These are phyloP conservation scores for Drosophila mimica DNA, from an alignment of 2,888 invertebrate species.

Conservation along the genomic window DNA sequence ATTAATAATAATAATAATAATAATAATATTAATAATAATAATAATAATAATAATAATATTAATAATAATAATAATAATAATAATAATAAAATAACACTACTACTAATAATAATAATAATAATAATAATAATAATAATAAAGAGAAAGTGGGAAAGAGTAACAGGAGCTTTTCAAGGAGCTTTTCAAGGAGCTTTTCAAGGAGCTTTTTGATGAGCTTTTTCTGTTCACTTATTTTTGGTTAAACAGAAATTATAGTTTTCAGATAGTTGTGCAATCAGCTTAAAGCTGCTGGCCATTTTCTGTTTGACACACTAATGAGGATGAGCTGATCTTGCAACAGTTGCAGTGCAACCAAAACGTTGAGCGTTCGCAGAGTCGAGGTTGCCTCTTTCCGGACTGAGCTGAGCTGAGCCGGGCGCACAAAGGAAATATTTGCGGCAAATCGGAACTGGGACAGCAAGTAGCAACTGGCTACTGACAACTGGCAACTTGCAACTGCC, in stretches of 20 bases:
- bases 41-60: too few species aligned
- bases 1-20: too few species aligned
- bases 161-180: too few species aligned
- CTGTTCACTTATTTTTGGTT: too few species aligned
- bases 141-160: not conserved
- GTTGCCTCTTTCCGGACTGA: constrained; percentile 25
- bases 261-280: not conserved
- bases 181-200: not conserved
- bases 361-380: not conserved
- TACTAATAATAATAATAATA: too few species aligned
- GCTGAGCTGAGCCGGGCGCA: constrained; percentile 12
- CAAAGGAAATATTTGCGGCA: constrained; percentile 56
- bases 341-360: constrained; percentile 1
- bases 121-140: not conserved
- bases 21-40: too few species aligned
- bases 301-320: not conserved
- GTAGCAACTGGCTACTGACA: too few species aligned
- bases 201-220: not conserved
- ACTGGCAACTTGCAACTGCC: constrained; percentile 8
- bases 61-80: too few species aligned
- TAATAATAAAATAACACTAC: too few species aligned
- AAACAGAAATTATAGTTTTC: too few species aligned
- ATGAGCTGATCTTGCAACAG: constrained; percentile 4
- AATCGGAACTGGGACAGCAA: constrained; percentile 32
- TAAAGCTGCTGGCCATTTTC: not conserved